These are phyloP conservation scores for Bombyx mandarina DNA, from an alignment of 1,140 invertebrate genomes.

Conservation along the genomic window DNA sequence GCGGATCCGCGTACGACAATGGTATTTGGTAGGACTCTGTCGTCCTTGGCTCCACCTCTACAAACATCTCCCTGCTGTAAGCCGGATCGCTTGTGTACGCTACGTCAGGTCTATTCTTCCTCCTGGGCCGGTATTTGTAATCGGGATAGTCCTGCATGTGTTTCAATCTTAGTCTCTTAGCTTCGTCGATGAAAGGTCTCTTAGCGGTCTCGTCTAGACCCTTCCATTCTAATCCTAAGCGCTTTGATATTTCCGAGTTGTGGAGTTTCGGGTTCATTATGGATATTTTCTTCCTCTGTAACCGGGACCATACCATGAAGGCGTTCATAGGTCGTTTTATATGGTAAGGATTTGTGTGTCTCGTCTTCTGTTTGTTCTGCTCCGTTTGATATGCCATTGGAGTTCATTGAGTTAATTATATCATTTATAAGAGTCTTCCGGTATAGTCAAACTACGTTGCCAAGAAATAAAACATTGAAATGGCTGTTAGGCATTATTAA, in stretches of 20 bases:
- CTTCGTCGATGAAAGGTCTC: slow-evolving; percentile 88
- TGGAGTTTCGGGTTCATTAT: slow-evolving; percentile 86
- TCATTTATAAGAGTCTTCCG: background rate
- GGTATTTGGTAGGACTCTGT: slow-evolving; percentile 44
- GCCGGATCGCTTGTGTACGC: slow-evolving; percentile 30
- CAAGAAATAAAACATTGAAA: no score
- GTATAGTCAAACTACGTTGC: no score
- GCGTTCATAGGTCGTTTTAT: slow-evolving; percentile 80
- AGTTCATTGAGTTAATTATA: background rate
- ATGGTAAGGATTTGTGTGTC: slow-evolving; percentile 64
- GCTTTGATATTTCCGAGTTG: slow-evolving; percentile 83
- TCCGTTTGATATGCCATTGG: slow-evolving; percentile 43
- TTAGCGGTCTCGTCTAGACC: slow-evolving; percentile 77
- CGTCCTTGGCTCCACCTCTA: slow-evolving; percentile 43
- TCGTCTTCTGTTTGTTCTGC: slow-evolving; percentile 27
- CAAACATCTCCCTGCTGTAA: slow-evolving; percentile 41
- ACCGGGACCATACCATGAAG: slow-evolving; percentile 80
- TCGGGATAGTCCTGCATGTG: slow-evolving; percentile 84
- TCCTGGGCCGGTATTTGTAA: slow-evolving; percentile 80
- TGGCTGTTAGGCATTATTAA: no score
- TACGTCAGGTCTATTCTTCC: slow-evolving; percentile 74
- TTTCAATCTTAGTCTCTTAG: slow-evolving; percentile 78
- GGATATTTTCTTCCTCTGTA: slow-evolving; percentile 82
- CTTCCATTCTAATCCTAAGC: slow-evolving; percentile 81
- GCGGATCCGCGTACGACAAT: slow-evolving; percentile 41